These are phyloP conservation scores for Eupeodes latifasciatus DNA, from an alignment of 2,888 invertebrate genomes.

Conservation along the genomic window DNA sequence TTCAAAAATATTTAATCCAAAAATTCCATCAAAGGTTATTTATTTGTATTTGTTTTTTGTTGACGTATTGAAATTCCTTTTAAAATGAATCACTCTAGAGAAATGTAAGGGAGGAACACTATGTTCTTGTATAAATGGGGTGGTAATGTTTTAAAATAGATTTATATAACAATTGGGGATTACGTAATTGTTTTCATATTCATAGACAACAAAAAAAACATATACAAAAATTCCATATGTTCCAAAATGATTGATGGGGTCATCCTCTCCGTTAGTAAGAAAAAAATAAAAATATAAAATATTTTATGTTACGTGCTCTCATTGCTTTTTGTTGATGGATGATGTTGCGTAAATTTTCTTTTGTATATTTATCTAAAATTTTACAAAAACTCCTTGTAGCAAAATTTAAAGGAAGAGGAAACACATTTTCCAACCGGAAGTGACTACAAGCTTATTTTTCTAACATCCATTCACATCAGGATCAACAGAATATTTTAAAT, in stretches of 20 bases:
- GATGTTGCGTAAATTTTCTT: not conserved
- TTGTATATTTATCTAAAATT: not conserved
- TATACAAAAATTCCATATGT: not conserved
- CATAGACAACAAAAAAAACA: not conserved
- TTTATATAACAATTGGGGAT: constrained; percentile 5
- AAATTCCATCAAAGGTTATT: not conserved
- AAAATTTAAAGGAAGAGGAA: not conserved
- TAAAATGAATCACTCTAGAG: no score
- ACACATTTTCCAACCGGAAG: not conserved
- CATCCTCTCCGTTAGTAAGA: constrained; percentile 1
- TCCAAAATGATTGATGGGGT: constrained; percentile 34
- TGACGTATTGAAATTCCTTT: no score
- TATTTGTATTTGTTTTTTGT: not conserved
- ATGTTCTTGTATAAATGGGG: not conserved
- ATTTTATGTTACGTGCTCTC: not conserved
- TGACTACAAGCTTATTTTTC: not conserved
- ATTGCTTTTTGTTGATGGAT: constrained; percentile 10
- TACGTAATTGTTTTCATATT: constrained; percentile 24
- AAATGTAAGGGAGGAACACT: not conserved
- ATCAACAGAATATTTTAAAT: not conserved
- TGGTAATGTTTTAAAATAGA: not conserved
- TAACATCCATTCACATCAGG: not conserved
- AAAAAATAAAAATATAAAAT: not conserved
- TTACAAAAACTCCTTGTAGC: not conserved
- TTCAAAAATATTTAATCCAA: no score